These are phyloP conservation scores for Synanthedon tipuliformis DNA, from an alignment of 2,888 invertebrate genomes.

Conservation along the genomic window DNA sequence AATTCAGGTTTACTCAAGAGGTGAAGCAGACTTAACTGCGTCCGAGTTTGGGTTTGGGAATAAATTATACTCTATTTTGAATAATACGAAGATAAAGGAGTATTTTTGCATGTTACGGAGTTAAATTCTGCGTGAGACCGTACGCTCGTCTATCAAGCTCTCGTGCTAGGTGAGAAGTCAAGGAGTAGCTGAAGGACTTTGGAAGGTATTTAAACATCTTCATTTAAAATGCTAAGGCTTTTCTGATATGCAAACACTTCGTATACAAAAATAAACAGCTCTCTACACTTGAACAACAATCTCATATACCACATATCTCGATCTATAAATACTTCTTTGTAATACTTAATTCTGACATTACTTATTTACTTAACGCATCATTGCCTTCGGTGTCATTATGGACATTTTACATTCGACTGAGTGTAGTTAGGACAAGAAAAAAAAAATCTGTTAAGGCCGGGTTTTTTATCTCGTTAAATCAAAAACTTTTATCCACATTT, in stretches of 20 bases:
- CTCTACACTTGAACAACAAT: constrained; percentile 49
- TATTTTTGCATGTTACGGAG: too few relatives aligned
- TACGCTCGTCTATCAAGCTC: constrained; percentile 1
- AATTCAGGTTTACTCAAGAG: too few relatives aligned
- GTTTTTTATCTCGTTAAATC: too few relatives aligned
- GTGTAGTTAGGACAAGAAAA: too few relatives aligned
- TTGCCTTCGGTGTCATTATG: constrained; percentile 23
- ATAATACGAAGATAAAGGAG: too few relatives aligned
- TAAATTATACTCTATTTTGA: too few relatives aligned
- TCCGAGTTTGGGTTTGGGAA: too few relatives aligned
- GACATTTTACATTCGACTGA: too few relatives aligned
- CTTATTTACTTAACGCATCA: constrained; percentile 13
- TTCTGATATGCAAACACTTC: constrained; percentile 59
- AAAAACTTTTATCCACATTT: too few relatives aligned
- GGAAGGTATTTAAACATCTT: not conserved
- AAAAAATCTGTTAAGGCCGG: too few relatives aligned
- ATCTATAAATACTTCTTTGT: not conserved
- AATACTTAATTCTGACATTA: not conserved
- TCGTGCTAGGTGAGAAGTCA: constrained; percentile 11
- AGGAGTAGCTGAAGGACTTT: not conserved
- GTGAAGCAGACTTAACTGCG: too few relatives aligned
- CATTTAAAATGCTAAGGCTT: constrained; percentile 41
- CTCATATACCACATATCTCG: not conserved
- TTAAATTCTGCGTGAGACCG: too few relatives aligned
- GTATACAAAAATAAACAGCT: constrained; percentile 66